Conservation (phyloP, 2,113 vertebrate species). For the Hydropotes inermis region DNA sequence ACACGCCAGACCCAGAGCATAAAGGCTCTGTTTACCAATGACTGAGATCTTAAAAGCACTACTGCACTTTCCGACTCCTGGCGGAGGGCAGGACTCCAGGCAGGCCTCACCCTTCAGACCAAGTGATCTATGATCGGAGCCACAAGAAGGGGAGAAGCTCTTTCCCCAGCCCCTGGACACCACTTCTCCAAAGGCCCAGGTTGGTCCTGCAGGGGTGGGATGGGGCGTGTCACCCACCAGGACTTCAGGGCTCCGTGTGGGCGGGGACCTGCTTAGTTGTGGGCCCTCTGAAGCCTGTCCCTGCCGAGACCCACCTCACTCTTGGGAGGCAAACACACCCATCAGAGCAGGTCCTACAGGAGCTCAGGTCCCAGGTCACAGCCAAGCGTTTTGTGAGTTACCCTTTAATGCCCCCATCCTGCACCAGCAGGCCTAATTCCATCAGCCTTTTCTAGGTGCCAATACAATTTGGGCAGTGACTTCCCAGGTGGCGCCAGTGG, state of each 20-base stretch:
- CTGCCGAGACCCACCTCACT: fast-evolving
- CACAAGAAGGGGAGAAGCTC: neutral
- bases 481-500: neutral
- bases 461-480: neutral
- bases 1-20: neutral
- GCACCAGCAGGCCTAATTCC: neutral
- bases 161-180: neutral
- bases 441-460: neutral
- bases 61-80: neutral
- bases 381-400: neutral
- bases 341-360: neutral
- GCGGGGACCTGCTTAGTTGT: neutral
- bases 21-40: constrained; percentile 26
- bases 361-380: neutral
- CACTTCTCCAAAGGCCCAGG: neutral
- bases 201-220: neutral
- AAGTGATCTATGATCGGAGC: neutral
- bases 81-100: constrained; percentile 6
- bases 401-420: neutral
- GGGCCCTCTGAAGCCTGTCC: neutral
- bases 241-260: neutral
- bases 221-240: no score
- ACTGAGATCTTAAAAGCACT: constrained; percentile 60
- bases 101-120: neutral
- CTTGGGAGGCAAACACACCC: neutral